Base-by-base conservation (phyloP, 2,797 vertebrate genomes). In the Sciurus carolinensis region DNA sequence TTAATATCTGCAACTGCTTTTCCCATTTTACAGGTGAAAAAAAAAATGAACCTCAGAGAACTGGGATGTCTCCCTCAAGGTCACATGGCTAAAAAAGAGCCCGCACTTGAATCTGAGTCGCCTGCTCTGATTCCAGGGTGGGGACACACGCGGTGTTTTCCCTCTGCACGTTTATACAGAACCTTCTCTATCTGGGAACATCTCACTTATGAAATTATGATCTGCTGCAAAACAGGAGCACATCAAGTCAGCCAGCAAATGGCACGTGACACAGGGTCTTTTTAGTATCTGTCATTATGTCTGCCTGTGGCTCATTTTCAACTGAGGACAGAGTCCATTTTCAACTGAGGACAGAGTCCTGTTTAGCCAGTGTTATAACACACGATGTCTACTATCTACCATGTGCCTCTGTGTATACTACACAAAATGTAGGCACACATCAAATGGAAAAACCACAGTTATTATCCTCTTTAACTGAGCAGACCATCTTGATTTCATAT, bases 371-470 rank as follows among this genome's bases (percentile, higher is more conserved):
- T 24, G 94, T 52, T 62, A 57, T 39, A 73, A 33, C 5, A 17
- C 3, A 6, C 0, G 36, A 7, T 5, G 7, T 54, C 10, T 64
- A 18, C 17, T 83, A 11, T 4, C 11, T 66, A 33, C 1, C n/a
- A 11, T 30, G 33, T 88, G 1, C 17, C 30, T n/a, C 17, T 80
- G 4, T 30, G 8, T 39, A 14, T 30, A 50, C 26, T 22, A 36
- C 62, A 86, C 52, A 75, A 92, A 44, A 80, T 36, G 5, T 26
- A 69, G 14, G 20, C 8, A 22, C 77, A 93, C 80, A 90, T 52
- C 52, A 87, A 77, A 18, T 54, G 33, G 67, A 84, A 87, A 75
- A 86, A 52, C 39, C 26, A 17, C 54, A 9, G 67, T 39, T 77
- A 33, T 24, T 12, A 66, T 42, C 17, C 36, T 13, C 33, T 66